These are phyloP conservation scores for Protonibea diacanthus DNA, from an alignment of 2,797 vertebrate species.

Conservation along the genomic window DNA sequence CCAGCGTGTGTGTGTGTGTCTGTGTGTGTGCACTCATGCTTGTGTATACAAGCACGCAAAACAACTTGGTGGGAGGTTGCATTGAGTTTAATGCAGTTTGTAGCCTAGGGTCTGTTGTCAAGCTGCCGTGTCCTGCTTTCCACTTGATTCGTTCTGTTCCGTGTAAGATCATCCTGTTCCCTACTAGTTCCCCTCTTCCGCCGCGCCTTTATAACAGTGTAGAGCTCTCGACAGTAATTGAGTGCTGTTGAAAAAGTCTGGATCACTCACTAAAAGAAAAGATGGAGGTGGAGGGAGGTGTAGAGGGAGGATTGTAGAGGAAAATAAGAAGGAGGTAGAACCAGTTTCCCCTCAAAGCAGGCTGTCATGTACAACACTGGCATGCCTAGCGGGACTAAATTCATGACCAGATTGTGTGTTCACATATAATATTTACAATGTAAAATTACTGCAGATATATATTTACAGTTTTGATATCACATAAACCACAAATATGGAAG, in stretches of 20 bases:
- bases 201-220: constrained; percentile 41
- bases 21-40: neutral
- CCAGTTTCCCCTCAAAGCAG: constrained; percentile 45
- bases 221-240: constrained; percentile 56
- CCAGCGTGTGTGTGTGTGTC: constrained; percentile 9
- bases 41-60: constrained; percentile 13
- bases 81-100: constrained; percentile 69
- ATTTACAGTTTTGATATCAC: constrained; percentile 53
- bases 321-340: constrained; percentile 31
- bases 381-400: constrained; percentile 51
- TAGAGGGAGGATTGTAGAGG: constrained; percentile 1
- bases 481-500: constrained; percentile 60
- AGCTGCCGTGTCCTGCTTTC: constrained; percentile 56
- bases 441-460: constrained; percentile 46
- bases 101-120: constrained; percentile 66
- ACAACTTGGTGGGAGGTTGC: constrained; percentile 44
- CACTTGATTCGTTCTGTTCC: constrained; percentile 44
- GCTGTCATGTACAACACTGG: constrained; percentile 23
- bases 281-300: constrained; percentile 4
- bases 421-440: constrained; percentile 56
- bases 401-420: constrained; percentile 64
- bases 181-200: constrained; percentile 44
- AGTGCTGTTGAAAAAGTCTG: constrained; percentile 60
- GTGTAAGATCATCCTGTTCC: constrained; percentile 65
- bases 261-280: constrained; percentile 34